These are phyloP conservation scores for Butorides virescens DNA, from an alignment of 2,113 vertebrate genomes.

Conservation along the genomic window DNA sequence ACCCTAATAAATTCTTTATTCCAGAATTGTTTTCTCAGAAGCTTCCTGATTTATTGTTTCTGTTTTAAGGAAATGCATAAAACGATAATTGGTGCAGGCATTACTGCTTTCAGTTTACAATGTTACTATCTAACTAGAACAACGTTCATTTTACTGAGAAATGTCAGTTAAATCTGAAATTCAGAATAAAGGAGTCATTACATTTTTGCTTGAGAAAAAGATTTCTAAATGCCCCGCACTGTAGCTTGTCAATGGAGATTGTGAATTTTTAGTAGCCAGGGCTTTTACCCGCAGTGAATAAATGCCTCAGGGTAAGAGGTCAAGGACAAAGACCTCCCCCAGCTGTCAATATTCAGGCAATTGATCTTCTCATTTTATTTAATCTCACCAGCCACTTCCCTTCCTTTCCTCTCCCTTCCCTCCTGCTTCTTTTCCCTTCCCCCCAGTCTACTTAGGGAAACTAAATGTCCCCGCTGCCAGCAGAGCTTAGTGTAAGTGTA, in stretches of 20 bases:
- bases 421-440: background rate
- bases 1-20: background rate
- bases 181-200: background rate
- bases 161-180: background rate
- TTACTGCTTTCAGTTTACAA: background rate
- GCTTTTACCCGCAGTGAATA: slow-evolving; percentile 35
- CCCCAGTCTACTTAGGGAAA: slow-evolving; percentile 61
- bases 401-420: background rate
- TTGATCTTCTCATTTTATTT: slow-evolving; percentile 71
- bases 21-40: background rate
- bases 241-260: background rate
- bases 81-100: background rate
- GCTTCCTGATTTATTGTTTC: background rate
- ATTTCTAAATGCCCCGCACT: background rate
- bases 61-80: background rate
- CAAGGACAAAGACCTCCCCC: slow-evolving; percentile 63
- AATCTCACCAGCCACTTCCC: slow-evolving; percentile 64
- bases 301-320: slow-evolving; percentile 43
- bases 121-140: background rate
- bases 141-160: background rate
- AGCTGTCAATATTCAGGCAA: slow-evolving; percentile 69
- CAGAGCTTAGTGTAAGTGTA: slow-evolving; percentile 71
- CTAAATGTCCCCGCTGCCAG: slow-evolving; percentile 67
- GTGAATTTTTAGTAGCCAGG: slow-evolving; percentile 16
- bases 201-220: background rate